Evolutionary conservation across 2,113 vertebrate genomes (phyloP).

Genomic region (Coturnix japonica): DNA sequence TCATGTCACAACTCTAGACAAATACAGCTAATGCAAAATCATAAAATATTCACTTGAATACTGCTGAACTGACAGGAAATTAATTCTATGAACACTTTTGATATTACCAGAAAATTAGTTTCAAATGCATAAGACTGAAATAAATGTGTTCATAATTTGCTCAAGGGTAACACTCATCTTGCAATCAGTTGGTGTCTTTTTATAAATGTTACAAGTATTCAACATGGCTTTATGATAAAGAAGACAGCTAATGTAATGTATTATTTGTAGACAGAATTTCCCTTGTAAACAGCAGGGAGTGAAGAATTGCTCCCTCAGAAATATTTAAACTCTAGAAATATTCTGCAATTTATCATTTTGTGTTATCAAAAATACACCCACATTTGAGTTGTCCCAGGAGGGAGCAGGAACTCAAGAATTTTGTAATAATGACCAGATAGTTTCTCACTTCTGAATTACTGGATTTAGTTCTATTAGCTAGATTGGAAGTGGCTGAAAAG

Average conservation of each 20-base stretch:
- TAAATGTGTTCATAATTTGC: slow-evolving; percentile 89
- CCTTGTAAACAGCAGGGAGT: slow-evolving; percentile 82
- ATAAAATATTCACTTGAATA: slow-evolving; percentile 96
- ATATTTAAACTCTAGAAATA: slow-evolving; percentile 81
- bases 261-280: slow-evolving; percentile 82
- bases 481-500: slow-evolving; percentile 38
- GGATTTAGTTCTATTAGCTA: slow-evolving; percentile 17
- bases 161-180: slow-evolving; percentile 86
- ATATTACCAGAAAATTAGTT: slow-evolving; percentile 91
- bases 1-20: slow-evolving; percentile 95
- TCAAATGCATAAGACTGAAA: slow-evolving; percentile 86
- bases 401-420: slow-evolving; percentile 30
- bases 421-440: neutral
- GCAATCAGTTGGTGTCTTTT: slow-evolving; percentile 83
- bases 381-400: slow-evolving; percentile 26
- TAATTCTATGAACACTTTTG: slow-evolving; percentile 90
- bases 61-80: slow-evolving; percentile 90
- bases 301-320: slow-evolving; percentile 76
- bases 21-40: slow-evolving; percentile 95
- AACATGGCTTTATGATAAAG: slow-evolving; percentile 83
- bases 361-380: slow-evolving; percentile 38
- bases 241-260: slow-evolving; percentile 81
- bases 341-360: slow-evolving; percentile 74
- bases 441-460: slow-evolving; percentile 35
- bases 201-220: slow-evolving; percentile 84